These are phyloP conservation scores for Actinemys pallida DNA, from an alignment of 2,113 vertebrate species.

Conservation along the genomic window DNA sequence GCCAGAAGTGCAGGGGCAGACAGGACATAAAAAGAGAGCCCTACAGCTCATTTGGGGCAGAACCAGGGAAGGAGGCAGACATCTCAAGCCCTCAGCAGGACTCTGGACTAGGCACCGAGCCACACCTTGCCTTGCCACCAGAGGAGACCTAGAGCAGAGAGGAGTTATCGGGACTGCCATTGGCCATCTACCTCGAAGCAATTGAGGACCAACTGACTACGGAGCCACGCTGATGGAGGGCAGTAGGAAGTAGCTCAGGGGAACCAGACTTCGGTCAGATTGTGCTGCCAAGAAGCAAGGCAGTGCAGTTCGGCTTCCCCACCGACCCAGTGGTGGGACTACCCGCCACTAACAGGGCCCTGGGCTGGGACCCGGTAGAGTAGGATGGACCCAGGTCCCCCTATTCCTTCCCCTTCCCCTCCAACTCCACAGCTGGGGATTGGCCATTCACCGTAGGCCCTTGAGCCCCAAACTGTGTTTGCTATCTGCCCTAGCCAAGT, in stretches of 20 bases:
- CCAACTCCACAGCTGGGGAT: neutral
- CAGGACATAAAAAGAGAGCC: neutral
- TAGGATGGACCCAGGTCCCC: neutral
- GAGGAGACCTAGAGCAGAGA: neutral
- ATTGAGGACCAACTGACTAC: neutral
- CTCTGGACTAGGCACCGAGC: neutral
- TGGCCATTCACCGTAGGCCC: neutral
- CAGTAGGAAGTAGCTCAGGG: neutral
- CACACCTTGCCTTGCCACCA: too few species aligned
- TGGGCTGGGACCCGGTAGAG: neutral
- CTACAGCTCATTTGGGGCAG: neutral
- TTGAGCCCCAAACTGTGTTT: neutral
- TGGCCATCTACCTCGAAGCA: neutral
- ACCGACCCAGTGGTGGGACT: neutral
- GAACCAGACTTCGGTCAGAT: neutral
- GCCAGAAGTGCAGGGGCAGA: neutral
- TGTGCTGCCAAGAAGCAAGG: neutral
- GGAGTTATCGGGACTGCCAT: neutral
- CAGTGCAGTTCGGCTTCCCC: neutral
- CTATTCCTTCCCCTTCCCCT: neutral
- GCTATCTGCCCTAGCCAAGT: too few species aligned
- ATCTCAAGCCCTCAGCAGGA: neutral
- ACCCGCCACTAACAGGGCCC: neutral
- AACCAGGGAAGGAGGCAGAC: neutral
- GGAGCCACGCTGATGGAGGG: neutral